phyloP scores from a whole-genome alignment of 1,140 invertebrate genomes.

The Eupristina koningsbergeri region DNA sequence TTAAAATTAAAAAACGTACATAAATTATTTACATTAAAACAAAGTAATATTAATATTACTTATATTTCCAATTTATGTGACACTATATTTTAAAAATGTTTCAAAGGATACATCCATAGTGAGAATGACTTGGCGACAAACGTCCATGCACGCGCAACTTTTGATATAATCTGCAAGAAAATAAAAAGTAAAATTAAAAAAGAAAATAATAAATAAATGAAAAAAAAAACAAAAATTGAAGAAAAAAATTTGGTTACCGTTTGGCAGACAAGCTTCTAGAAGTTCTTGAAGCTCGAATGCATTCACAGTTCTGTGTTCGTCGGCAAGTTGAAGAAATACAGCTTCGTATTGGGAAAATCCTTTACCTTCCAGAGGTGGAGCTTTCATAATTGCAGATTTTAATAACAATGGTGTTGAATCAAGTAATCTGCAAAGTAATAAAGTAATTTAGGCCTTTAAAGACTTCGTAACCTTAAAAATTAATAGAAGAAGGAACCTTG shows the following conservation, averaged over 20 bases:
- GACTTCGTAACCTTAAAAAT: no score
- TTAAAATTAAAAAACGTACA: no score
- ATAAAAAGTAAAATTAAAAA: no score
- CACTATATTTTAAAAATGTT: background rate
- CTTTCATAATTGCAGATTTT: constrained; percentile 83
- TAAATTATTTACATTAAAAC: no score
- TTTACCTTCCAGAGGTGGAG: constrained; percentile 81
- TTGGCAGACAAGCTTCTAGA: constrained; percentile 91
- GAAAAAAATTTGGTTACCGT: constrained; percentile 76
- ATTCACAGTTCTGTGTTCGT: constrained; percentile 90
- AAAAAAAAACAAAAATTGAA: no score
- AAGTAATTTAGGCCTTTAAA: no score
- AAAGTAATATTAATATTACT: no score
- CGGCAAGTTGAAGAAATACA: constrained; percentile 90
- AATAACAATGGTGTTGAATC: constrained; percentile 83
- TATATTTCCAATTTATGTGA: no score
- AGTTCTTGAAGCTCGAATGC: constrained; percentile 93
- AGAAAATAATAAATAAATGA: no score
- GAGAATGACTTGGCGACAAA: constrained; percentile 90
- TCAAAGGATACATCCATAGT: constrained; percentile 84
- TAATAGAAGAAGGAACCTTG: no score
- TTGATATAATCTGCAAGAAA: constrained; percentile 86
- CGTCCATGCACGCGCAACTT: constrained; percentile 92
- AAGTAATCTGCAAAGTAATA: constrained; percentile 75
- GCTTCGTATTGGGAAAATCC: constrained; percentile 90